Conservation (phyloP, 1,140 invertebrate species). For the Pissodes strobi region DNA sequence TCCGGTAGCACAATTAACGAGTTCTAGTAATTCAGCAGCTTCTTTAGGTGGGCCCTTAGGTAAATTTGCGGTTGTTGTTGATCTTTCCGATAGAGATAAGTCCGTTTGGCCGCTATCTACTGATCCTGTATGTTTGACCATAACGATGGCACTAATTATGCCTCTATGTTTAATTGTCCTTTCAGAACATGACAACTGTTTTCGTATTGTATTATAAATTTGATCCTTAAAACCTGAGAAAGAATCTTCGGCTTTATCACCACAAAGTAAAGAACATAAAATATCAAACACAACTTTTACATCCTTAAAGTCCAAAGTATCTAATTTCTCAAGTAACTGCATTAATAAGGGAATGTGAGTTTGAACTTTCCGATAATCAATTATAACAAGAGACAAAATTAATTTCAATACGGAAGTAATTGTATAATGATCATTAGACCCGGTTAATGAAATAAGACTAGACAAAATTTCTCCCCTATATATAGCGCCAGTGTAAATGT, state of each 20-base stretch:
- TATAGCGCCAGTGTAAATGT: conserved; percentile 33
- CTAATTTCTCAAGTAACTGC: conserved; percentile 63
- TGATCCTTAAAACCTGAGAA: conserved; percentile 62
- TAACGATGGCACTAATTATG: conserved; percentile 57
- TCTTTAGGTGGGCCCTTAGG: conserved; percentile 50
- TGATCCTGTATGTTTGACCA: conserved; percentile 55
- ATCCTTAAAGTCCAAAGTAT: conserved; percentile 62
- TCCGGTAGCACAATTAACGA: conserved; percentile 49
- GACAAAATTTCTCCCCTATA: conserved; percentile 47
- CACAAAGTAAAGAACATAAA: conserved; percentile 62
- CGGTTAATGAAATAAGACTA: conserved; percentile 41
- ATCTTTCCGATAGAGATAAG: neutral
- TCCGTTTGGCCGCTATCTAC: conserved; percentile 28
- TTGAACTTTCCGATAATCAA: conserved; percentile 46
- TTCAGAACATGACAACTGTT: conserved; percentile 63
- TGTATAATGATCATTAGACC: conserved; percentile 38
- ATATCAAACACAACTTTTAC: conserved; percentile 60
- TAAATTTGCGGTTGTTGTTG: conserved; percentile 6
- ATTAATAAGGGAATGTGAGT: conserved; percentile 56
- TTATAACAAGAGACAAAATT: conserved; percentile 33
- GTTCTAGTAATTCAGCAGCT: conserved; percentile 53
- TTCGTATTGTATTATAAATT: conserved; percentile 65
- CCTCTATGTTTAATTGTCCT: conserved; percentile 56
- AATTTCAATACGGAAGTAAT: conserved; percentile 41
- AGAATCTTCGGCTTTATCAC: conserved; percentile 52